Evolutionary conservation across 2,113 vertebrate genomes (phyloP), one percentile per base, ranked within the genome.

Genomic region (Antechinus stuartii): DNA sequence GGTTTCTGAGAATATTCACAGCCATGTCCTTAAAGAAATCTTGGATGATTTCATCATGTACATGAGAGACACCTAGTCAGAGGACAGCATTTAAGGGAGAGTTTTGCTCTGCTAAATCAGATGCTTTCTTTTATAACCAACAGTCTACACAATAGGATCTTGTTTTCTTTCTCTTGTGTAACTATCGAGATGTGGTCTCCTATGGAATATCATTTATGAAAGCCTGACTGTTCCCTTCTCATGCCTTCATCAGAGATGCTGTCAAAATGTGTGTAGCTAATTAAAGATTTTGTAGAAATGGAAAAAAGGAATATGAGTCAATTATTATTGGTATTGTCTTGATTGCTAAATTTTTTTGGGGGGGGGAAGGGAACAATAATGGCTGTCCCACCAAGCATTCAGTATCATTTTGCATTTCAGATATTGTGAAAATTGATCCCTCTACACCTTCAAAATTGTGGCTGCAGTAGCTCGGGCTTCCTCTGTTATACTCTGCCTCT

Each of bases 1-100:
- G 93, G 95, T 97, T 97, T 97, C 93, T 97, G 91, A 96, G 93
- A 95, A 90, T 90, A 84, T 42, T 42, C n/a, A 22, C n/a, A 84
- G 2, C n/a, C 7, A 22, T 84, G 35, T 84, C n/a, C 68, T 84
- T 84, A 84, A 84, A 84, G 68, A n/a, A 84, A 42, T 84, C n/a
- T 84, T 42, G 68, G 61, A 42, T 7, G n/a, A 84, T 42, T 84
- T 84, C 68, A 42, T 19, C n/a, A 42, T 7, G 19, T 84, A 19
- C 35, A 22, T 84, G n/a, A 35, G n/a, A 23, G 68, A 42, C n/a
- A 42, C 30, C 30, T 61, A 27, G 27, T 61, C 61, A 16, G 3
- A 7, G 30, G 61, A 19, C 4, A 76, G 30, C 61, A 35, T 76
- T 76, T 19, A n/a, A 76, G 68, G 68, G 35, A 84, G n/a, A 42